These are phyloP conservation scores for Eupithecia centaureata DNA, from an alignment of 2,888 invertebrate species.

Conservation along the genomic window DNA sequence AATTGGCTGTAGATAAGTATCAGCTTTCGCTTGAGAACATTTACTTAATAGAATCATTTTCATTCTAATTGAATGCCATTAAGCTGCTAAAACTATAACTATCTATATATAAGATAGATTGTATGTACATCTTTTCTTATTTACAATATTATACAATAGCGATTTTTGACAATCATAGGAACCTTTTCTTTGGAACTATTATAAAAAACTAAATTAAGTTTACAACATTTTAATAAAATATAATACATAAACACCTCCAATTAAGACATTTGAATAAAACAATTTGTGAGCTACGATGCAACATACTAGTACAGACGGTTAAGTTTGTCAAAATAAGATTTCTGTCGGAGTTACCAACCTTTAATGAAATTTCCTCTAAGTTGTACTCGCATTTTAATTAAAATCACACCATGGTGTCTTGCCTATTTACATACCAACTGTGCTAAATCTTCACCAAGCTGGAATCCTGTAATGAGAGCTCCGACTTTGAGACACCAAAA, in stretches of 20 bases:
- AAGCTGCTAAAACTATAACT: neutral
- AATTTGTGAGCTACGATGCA: too few species aligned
- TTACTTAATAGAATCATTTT: neutral
- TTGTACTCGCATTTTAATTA: neutral
- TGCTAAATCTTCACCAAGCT: neutral
- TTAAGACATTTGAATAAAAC: too few species aligned
- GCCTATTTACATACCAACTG: slow-evolving; percentile 3
- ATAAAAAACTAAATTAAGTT: too few species aligned
- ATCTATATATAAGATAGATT: neutral
- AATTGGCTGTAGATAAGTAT: neutral
- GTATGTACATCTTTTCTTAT: neutral
- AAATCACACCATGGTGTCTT: neutral
- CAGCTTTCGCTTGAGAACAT: neutral
- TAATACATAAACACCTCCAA: too few species aligned
- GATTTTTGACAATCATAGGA: too few species aligned
- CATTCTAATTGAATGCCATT: neutral
- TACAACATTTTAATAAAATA: too few species aligned
- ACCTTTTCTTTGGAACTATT: too few species aligned
- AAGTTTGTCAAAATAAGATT: neutral
- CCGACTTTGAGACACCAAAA: neutral
- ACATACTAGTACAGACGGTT: too few species aligned
- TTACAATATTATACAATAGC: neutral
- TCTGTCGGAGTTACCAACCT: neutral
- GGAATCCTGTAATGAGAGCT: neutral
- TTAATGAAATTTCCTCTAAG: neutral